phyloP scores from a whole-genome alignment of 2,888 invertebrate genomes.

The Drosophila antonietae region DNA sequence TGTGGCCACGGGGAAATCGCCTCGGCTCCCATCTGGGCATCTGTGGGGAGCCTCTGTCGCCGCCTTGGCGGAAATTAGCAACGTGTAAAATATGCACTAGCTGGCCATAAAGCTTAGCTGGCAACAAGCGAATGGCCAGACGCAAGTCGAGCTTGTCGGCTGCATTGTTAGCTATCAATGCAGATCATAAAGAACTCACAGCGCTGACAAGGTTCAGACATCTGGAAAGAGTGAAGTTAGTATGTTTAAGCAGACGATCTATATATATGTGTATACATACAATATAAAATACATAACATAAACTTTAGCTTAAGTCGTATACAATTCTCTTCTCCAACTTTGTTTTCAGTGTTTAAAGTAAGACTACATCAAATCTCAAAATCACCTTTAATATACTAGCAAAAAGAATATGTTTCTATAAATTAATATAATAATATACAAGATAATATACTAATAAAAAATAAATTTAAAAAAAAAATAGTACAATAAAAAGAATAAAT shows the following conservation, averaged over 20 bases:
- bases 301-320: background rate
- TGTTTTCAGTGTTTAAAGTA: background rate
- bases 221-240: slow-evolving; percentile 12
- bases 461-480: too few relatives aligned
- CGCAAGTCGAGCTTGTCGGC: slow-evolving; percentile 14
- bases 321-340: background rate
- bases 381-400: background rate
- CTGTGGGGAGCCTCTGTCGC: background rate
- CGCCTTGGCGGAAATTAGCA: slow-evolving; percentile 51
- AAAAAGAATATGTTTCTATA: too few relatives aligned
- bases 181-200: slow-evolving; percentile 47
- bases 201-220: slow-evolving; percentile 31
- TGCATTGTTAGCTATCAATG: slow-evolving; percentile 29
- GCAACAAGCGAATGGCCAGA: background rate
- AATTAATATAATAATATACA: too few relatives aligned
- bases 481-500: too few relatives aligned
- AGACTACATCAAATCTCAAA: background rate
- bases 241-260: background rate
- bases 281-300: too few relatives aligned
- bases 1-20: slow-evolving; percentile 46
- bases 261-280: background rate
- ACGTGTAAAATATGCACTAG: slow-evolving; percentile 71
- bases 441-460: too few relatives aligned
- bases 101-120: slow-evolving; percentile 47
- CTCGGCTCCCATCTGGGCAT: slow-evolving; percentile 36